Evolutionary conservation across 2,888 invertebrate species (phyloP), one percentile per base, ranked within the genome.

Genomic region (Diarsia dahlii): DNA sequence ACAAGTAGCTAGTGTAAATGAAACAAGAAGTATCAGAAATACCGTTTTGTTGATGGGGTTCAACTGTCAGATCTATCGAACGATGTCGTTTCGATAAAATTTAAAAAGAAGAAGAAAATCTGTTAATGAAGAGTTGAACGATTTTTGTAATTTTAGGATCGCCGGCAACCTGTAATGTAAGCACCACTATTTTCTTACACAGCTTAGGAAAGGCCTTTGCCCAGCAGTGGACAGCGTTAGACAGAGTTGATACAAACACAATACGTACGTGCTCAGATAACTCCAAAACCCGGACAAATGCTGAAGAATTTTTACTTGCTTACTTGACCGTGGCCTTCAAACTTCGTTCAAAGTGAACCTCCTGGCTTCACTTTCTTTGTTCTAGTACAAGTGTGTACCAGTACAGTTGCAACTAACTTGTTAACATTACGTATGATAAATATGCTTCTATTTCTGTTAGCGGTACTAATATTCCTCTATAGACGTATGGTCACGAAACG

Each of bases 391-490:
- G 50, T 71, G 50, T 71, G 60, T 80, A 84, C 70, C 18, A 80
- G 67, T 84, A 71, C 62, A n/a, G 73, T 83, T 83, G 82, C 84
- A 86, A 84, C 82, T 78, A 73, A 77, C 85, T 87, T 85, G 80
- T 85, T 84, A 83, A 74, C 81, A 83, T 80, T 80, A 74, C 54
- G 15, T 84, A 74, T 80, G 76, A 85, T 78, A 78, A 85, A 84
- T 84, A 76, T 52, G 69, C 81, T 75, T 81, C 84, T 85, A 85
- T 87, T 84, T 82, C 74, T 71, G 74, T 74, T 63, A 69, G 28
- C 72, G 60, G 77, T 69, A 72, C 69, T 74, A 74, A 84, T 66
- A 77, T 23, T 62, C 12, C 48, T 64, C 20, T 77, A 58, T 64
- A 60, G 67, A 73, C 58, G 74, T 73, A 66, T 78, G 81, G 85